Conservation (phyloP, 2,888 invertebrate genomes). For the Amphipyra tragopoginis region DNA sequence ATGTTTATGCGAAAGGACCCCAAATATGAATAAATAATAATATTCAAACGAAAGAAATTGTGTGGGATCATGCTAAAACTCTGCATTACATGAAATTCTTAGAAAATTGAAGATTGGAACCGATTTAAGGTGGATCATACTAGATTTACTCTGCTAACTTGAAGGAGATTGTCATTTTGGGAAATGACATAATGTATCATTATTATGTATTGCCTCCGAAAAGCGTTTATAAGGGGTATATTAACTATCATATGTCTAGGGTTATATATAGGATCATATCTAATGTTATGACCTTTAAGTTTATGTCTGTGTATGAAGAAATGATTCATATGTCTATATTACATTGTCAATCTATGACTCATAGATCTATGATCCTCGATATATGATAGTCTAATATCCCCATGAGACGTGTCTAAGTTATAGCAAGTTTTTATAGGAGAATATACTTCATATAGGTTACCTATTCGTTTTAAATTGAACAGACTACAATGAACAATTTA, state of each 20-base stretch:
- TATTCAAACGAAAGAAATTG: constrained; percentile 22
- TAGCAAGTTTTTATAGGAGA: constrained; percentile 5
- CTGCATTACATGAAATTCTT: constrained; percentile 44
- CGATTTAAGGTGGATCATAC: constrained; percentile 61
- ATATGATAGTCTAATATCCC: no score
- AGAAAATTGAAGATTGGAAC: constrained; percentile 65
- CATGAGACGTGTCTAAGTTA: constrained; percentile 11
- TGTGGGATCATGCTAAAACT: constrained; percentile 22
- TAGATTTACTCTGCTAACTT: constrained; percentile 62
- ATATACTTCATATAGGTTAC: background rate
- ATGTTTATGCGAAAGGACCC: constrained; percentile 22
- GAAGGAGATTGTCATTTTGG: constrained; percentile 47
- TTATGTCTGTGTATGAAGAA: no score
- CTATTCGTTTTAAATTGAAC: background rate
- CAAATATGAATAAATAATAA: constrained; percentile 46
- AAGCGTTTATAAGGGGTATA: constrained; percentile 39
- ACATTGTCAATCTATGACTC: no score
- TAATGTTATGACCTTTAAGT: no score
- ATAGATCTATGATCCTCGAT: no score
- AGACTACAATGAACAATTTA: background rate
- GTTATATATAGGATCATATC: no score
- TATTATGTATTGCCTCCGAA: constrained; percentile 26
- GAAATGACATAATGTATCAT: constrained; percentile 36
- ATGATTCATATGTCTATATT: no score
- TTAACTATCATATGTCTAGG: no score